These are phyloP conservation scores for Moxostoma hubbsi DNA, from an alignment of 2,797 vertebrate genomes.

Conservation along the genomic window DNA sequence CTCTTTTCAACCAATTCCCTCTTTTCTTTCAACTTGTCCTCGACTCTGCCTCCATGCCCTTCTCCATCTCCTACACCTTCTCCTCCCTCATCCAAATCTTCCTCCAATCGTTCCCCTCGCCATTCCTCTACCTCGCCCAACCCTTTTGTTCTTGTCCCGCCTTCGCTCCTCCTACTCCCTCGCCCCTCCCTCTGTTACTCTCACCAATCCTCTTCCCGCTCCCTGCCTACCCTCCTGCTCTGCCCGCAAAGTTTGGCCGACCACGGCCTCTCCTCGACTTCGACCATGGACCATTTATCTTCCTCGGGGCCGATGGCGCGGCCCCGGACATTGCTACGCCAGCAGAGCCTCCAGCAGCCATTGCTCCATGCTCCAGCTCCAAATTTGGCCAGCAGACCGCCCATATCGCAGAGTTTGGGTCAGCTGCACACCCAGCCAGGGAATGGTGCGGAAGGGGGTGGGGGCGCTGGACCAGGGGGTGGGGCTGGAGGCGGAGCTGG, in stretches of 20 bases:
- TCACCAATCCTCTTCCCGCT: slow-evolving; percentile 77
- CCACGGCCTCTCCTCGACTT: slow-evolving; percentile 87
- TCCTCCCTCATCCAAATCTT: slow-evolving; percentile 66
- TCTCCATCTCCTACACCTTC: slow-evolving; percentile 45
- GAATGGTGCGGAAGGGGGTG: slow-evolving; percentile 74
- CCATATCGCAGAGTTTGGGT: slow-evolving; percentile 96
- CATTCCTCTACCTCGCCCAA: slow-evolving; percentile 32
- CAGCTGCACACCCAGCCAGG: slow-evolving; percentile 86
- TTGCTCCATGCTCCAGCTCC: slow-evolving; percentile 84
- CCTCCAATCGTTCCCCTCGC: slow-evolving; percentile 51
- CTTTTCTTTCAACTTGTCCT: slow-evolving; percentile 60
- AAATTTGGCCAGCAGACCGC: slow-evolving; percentile 83
- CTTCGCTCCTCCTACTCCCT: slow-evolving; percentile 60
- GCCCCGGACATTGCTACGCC: slow-evolving; percentile 91
- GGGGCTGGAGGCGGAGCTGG: slow-evolving; percentile 51
- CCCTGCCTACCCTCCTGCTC: slow-evolving; percentile 76
- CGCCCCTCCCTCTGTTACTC: slow-evolving; percentile 74
- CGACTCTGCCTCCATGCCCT: slow-evolving; percentile 48
- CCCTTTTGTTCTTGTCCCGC: slow-evolving; percentile 62
- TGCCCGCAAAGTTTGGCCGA: slow-evolving; percentile 87
- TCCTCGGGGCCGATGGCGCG: slow-evolving; percentile 81
- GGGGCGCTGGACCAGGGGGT: slow-evolving; percentile 80
- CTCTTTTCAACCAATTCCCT: slow-evolving; percentile 80
- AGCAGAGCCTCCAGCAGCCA: slow-evolving; percentile 96
- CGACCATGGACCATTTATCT: slow-evolving; percentile 93